Evolutionary conservation across 2,113 vertebrate species (phyloP), one percentile per base, ranked within the genome.

Genomic region (Parotia lawesii): DNA sequence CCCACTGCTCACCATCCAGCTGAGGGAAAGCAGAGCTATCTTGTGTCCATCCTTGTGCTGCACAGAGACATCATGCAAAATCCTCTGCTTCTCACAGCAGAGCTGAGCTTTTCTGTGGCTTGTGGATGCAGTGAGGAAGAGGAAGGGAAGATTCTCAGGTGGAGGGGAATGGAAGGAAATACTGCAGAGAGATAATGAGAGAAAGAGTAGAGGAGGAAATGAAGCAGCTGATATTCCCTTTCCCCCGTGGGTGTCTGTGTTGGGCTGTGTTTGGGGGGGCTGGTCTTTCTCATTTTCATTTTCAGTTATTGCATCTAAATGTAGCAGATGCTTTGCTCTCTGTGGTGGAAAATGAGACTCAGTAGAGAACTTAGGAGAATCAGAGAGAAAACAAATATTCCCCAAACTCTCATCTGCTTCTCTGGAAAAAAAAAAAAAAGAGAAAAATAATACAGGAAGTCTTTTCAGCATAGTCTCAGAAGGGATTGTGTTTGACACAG

Each of bases 401-500:
- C 70, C 38, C 33, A 57, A 81, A 76, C 51, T 35, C 35, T 82
- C 22, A 18, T 76, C 23, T 60, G 28, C 40, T 81, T 28, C 40
- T 72, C 24, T 71, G 19, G 28, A 22, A 44, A 50, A 44, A 35
- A 35, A 17, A 17, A 50, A 50, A 35, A 10, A 51, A 6, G 2
- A 24, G 15, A 93, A 60, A 81, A 89, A 72, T 85, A 8, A 19
- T 69, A 53, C 45, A 65, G 90, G 77, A 95, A 94, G 61, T 44
- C 44, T 87, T 73, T 78, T 64, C 66, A 61, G 40, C 1, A 0
- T 66, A 53, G 58, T 54, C 62, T 91, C 91, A 85, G 71, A 79
- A 80, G 64, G 50, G 45, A 65, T 50, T 69, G n/a, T 81, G 20
- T 73, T 90, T 93, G 76, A 76, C 70, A 70, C 28, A 82, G 80